Conservation (phyloP, 2,888 invertebrate species). For the Notodonta dromedarius region DNA sequence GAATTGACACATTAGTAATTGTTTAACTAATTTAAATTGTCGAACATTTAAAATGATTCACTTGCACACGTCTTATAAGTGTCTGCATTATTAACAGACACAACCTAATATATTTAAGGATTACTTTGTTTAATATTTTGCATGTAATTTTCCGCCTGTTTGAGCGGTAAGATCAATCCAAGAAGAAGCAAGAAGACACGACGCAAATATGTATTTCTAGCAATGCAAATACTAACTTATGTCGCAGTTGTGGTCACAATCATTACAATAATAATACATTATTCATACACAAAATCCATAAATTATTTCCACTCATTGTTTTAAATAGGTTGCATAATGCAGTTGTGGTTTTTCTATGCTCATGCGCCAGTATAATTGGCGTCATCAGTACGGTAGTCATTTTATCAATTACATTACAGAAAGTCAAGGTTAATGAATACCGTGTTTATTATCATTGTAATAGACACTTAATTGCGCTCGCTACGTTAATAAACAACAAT, state of each 20-base stretch:
- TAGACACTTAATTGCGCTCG: slow-evolving; percentile 32
- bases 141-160: too few relatives aligned
- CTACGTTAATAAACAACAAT: slow-evolving; percentile 31
- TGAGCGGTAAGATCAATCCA: too few relatives aligned
- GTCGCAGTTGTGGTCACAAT: background rate
- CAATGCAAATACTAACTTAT: background rate
- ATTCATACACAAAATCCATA: background rate
- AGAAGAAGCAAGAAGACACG: too few relatives aligned
- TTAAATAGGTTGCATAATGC: background rate
- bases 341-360: background rate
- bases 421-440: slow-evolving; percentile 39
- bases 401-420: slow-evolving; percentile 25
- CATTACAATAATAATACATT: background rate
- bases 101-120: too few relatives aligned
- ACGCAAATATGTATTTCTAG: too few relatives aligned
- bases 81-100: too few relatives aligned
- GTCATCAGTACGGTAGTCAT: slow-evolving; percentile 9
- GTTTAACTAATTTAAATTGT: too few relatives aligned
- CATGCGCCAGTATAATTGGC: background rate
- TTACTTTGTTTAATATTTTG: too few relatives aligned
- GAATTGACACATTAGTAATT: too few relatives aligned
- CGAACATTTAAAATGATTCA: too few relatives aligned
- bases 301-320: background rate
- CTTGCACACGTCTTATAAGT: too few relatives aligned
- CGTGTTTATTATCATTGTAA: slow-evolving; percentile 33